phyloP scores from a whole-genome alignment of 2,888 invertebrate species.

The Lottia scabra region DNA sequence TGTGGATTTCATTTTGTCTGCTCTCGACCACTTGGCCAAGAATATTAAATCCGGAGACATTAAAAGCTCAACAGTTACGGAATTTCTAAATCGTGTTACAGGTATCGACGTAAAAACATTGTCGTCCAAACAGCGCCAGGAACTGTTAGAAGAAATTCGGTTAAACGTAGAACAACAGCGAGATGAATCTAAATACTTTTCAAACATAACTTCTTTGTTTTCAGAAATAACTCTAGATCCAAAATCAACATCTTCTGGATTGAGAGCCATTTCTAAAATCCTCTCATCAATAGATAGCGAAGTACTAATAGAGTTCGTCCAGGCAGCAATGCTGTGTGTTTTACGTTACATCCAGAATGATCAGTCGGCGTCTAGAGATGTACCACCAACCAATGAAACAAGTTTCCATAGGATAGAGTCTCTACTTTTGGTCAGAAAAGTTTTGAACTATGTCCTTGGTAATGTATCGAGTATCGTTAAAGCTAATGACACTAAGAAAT shows the following conservation, averaged over 20 bases:
- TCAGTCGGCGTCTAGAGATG: not conserved
- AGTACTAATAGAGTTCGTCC: constrained; percentile 9
- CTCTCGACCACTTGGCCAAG: not conserved
- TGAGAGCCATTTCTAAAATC: constrained; percentile 6
- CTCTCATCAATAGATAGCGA: constrained; percentile 6
- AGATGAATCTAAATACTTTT: constrained; percentile 2
- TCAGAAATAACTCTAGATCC: not conserved
- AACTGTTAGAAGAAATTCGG: not conserved
- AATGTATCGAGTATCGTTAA: constrained; percentile 24
- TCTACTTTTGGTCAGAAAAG: constrained; percentile 34
- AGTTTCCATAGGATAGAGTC: constrained; percentile 32
- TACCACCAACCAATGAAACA: constrained; percentile 16
- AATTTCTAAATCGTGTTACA: constrained; percentile 4
- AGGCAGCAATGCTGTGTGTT: constrained; percentile 8
- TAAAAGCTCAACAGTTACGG: not conserved
- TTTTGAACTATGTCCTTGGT: constrained; percentile 30
- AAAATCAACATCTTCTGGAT: constrained; percentile 5
- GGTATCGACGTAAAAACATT: not conserved
- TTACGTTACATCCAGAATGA: not conserved
- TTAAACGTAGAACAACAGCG: not conserved
- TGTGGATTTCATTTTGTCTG: constrained; percentile 1
- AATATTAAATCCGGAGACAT: constrained; percentile 7
- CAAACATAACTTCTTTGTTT: not conserved
- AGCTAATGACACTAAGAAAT: not conserved
- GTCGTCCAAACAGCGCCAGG: not conserved